These are phyloP conservation scores for Halichoeres trimaculatus DNA, from an alignment of 2,113 vertebrate genomes.

Conservation along the genomic window DNA sequence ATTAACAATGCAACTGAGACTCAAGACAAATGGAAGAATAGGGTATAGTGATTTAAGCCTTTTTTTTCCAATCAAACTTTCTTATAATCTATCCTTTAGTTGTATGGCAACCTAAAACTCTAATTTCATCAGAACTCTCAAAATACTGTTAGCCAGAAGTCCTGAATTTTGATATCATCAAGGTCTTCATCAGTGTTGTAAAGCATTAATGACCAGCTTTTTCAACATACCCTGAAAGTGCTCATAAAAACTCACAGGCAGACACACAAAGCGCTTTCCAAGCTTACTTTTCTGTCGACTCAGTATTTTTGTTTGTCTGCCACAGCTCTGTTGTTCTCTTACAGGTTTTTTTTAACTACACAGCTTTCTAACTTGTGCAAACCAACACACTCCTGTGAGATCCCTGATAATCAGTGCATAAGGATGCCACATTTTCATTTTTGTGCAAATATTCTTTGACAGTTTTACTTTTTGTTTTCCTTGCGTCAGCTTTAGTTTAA, in stretches of 20 bases:
- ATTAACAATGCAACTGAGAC: too few species aligned
- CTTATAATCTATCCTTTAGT: too few species aligned
- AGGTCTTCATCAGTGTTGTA: background rate
- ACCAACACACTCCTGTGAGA: background rate
- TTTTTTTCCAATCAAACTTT: too few species aligned
- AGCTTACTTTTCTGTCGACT: constrained; percentile 4
- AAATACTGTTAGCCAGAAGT: background rate
- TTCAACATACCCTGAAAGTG: background rate
- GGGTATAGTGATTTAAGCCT: too few species aligned
- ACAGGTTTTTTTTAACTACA: constrained; percentile 8
- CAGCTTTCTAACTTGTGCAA: background rate
- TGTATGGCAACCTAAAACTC: background rate
- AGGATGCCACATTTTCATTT: background rate
- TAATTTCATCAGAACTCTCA: background rate
- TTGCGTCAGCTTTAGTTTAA: background rate
- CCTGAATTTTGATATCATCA: background rate
- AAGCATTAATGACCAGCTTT: background rate
- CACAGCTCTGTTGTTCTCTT: background rate
- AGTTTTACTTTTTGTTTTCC: background rate
- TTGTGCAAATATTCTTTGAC: background rate
- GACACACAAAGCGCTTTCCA: background rate
- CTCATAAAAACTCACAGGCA: constrained; percentile 1
- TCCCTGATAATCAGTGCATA: background rate
- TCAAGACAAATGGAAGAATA: too few species aligned
- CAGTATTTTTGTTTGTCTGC: background rate